A percentile compares a stretch with the other conserved stretches of the same genome.
Evolutionary conservation across 2,113 vertebrate species (phyloP).

Genomic region (Coregonus clupeaformis): DNA sequence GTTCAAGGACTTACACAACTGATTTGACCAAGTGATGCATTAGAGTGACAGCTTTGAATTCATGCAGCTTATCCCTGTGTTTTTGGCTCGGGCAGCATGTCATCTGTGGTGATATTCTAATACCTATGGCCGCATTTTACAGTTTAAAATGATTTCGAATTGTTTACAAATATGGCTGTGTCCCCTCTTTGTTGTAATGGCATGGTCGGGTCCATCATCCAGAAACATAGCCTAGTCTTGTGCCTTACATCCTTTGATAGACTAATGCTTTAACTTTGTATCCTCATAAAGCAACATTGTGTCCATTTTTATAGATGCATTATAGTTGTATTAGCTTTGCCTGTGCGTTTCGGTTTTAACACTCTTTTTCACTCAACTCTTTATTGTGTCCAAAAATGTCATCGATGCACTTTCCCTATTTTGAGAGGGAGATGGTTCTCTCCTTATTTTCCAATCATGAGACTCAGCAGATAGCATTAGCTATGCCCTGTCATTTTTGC

Average conservation of each 20-base stretch:
- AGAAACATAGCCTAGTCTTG: too few relatives aligned
- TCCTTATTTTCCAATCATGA: too few relatives aligned
- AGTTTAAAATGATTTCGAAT: slow-evolving; percentile 1
- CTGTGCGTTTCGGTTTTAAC: too few relatives aligned
- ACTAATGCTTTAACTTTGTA: background rate
- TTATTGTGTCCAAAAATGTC: too few relatives aligned
- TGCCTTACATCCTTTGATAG: too few relatives aligned
- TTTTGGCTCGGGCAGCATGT: slow-evolving; percentile 25
- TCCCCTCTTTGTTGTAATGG: background rate
- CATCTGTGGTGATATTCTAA: slow-evolving; percentile 25
- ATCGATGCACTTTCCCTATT: too few relatives aligned
- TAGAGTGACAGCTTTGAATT: slow-evolving; percentile 60
- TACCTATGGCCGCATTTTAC: slow-evolving; percentile 16
- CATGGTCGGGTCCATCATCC: background rate
- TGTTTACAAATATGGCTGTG: background rate
- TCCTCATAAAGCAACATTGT: background rate
- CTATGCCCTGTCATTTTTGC: too few relatives aligned
- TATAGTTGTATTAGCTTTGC: too few relatives aligned
- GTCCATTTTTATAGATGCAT: too few relatives aligned
- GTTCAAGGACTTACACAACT: slow-evolving; percentile 74
- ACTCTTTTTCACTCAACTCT: too few relatives aligned
- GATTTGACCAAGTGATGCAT: slow-evolving; percentile 63
- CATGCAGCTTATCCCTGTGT: slow-evolving; percentile 36
- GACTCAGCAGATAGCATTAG: too few relatives aligned
- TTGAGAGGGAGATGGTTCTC: too few relatives aligned